Evolutionary conservation across 2,888 invertebrate species (phyloP).

Genomic region (Rhingia campestris): DNA sequence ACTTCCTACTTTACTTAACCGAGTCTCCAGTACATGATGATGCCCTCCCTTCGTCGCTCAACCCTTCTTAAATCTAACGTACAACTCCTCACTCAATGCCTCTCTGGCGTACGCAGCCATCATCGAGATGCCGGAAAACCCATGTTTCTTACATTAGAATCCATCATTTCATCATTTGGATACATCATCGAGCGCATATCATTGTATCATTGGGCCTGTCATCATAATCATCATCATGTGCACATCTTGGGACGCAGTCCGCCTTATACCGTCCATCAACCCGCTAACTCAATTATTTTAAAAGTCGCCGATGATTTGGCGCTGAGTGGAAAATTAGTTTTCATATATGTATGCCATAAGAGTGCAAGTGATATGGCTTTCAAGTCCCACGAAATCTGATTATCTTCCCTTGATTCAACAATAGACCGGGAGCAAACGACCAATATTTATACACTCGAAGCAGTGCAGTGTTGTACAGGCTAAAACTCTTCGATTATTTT

Average conservation of each 20-base stretch:
- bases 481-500: constrained; percentile 35
- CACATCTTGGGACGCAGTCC: constrained; percentile 3
- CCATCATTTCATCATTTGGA: constrained; percentile 65
- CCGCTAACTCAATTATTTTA: constrained; percentile 59
- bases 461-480: constrained; percentile 17
- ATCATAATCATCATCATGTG: constrained; percentile 65
- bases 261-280: constrained; percentile 35
- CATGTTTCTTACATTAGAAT: constrained; percentile 68
- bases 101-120: not conserved
- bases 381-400: not conserved
- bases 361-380: constrained; percentile 34
- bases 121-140: constrained; percentile 50
- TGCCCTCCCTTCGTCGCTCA: not conserved
- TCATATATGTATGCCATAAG: constrained; percentile 8
- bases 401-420: constrained; percentile 25
- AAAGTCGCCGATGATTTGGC: constrained; percentile 54
- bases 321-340: constrained; percentile 35
- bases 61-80: constrained; percentile 29
- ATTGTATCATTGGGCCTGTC: constrained; percentile 55
- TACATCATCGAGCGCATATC: constrained; percentile 56
- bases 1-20: constrained; percentile 23
- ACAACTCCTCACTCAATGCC: constrained; percentile 1
- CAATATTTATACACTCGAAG: not conserved
- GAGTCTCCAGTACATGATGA: not conserved
- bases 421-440: constrained; percentile 12